Conservation (phyloP, 2,113 vertebrate species). For the Fregata magnificens region DNA sequence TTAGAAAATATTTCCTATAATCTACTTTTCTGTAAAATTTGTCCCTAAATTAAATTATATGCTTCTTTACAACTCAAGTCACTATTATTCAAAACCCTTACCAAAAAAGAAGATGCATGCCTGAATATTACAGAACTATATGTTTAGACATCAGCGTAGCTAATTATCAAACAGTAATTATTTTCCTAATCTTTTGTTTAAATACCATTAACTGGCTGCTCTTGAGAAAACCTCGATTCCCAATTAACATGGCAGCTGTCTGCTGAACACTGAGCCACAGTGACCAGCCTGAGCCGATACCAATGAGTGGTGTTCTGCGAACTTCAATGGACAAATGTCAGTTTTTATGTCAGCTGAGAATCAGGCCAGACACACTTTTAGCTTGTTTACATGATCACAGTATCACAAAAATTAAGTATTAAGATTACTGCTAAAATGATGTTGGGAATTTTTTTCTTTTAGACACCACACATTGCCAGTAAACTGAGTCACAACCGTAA, state of each 20-base stretch:
- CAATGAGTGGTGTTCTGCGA: not conserved
- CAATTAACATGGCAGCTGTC: conserved; percentile 25
- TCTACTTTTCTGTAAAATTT: conserved; percentile 39
- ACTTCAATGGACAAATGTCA: not conserved
- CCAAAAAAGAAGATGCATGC: conserved; percentile 27
- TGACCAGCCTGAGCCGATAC: not conserved
- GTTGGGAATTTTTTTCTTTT: conserved; percentile 15
- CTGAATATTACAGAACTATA: conserved; percentile 21
- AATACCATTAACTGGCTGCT: conserved; percentile 46
- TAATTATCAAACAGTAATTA: conserved; percentile 42
- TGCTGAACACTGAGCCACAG: not conserved
- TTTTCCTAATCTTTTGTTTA: conserved; percentile 61
- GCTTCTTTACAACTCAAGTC: conserved; percentile 26
- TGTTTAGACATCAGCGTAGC: conserved; percentile 39
- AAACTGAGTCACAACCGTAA: conserved; percentile 59
- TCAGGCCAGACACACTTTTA: not conserved
- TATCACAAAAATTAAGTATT: not conserved
- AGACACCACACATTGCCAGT: conserved; percentile 14
- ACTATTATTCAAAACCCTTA: not conserved
- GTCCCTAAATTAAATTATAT: conserved; percentile 50
- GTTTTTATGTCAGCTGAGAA: conserved; percentile 6
- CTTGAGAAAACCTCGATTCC: conserved; percentile 33
- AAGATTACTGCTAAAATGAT: not conserved
- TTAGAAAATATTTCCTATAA: not conserved
- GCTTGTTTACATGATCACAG: not conserved